phyloP scores from a whole-genome alignment of 2,113 vertebrate species.

The Sprattus sprattus region DNA sequence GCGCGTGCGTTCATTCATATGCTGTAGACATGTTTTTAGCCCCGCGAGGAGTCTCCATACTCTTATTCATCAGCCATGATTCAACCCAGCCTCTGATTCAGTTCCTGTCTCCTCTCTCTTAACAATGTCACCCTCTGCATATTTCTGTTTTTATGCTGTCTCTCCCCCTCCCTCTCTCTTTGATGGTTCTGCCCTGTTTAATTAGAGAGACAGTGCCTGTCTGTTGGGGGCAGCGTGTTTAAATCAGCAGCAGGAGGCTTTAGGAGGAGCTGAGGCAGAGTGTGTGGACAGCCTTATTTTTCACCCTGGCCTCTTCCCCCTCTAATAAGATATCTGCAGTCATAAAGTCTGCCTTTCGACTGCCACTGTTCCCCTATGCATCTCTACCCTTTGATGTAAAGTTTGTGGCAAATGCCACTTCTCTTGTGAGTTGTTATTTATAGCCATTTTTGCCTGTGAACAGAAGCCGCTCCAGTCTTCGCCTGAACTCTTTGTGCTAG shows the following conservation, averaged over 20 bases:
- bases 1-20: neutral
- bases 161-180: constrained; percentile 16
- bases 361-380: neutral
- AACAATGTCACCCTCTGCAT: constrained; percentile 31
- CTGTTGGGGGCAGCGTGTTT: constrained; percentile 5
- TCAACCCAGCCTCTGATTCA: constrained; percentile 48
- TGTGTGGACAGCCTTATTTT: constrained; percentile 11
- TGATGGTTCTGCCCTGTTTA: constrained; percentile 35
- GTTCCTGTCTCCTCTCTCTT: constrained; percentile 42
- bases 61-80: constrained; percentile 42
- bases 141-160: neutral
- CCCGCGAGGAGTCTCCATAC: constrained; percentile 32
- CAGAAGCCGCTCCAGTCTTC: neutral
- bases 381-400: neutral
- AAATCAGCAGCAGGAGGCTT: constrained; percentile 28
- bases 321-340: neutral
- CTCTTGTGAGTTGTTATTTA: neutral
- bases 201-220: constrained; percentile 37
- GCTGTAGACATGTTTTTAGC: neutral
- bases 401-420: neutral
- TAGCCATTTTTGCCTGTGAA: neutral
- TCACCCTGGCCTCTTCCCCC: neutral
- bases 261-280: constrained; percentile 20
- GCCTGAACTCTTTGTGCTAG: neutral
- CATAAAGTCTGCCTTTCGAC: neutral